Conservation (phyloP, 2,797 vertebrate species). For the Macroramphosus scolopax region DNA sequence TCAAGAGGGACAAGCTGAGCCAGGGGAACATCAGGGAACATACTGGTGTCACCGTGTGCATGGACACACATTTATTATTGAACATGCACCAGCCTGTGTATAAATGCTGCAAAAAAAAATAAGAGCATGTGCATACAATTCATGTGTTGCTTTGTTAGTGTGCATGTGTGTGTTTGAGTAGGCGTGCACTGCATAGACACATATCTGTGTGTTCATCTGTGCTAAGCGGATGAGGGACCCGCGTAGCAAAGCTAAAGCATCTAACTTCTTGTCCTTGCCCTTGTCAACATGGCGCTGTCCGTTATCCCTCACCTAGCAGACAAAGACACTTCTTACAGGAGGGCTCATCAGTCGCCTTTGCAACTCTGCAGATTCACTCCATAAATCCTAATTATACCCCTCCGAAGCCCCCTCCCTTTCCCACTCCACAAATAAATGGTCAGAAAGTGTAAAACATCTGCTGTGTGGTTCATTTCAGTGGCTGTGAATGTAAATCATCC, state of each 20-base stretch:
- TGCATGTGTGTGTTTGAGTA: constrained; percentile 6
- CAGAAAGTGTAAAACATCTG: constrained; percentile 99
- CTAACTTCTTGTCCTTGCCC: constrained; percentile 85
- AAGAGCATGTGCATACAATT: neutral
- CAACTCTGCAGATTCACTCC: constrained; percentile 98
- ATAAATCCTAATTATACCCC: constrained; percentile 98
- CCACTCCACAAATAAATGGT: constrained; percentile 91
- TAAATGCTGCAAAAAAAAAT: neutral
- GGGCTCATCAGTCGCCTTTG: constrained; percentile 94
- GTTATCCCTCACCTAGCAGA: constrained; percentile 91
- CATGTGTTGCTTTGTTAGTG: neutral
- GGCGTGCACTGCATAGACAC: constrained; percentile 9
- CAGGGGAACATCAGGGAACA: constrained; percentile 23
- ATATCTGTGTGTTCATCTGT: constrained; percentile 56
- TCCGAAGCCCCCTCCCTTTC: constrained; percentile 52
- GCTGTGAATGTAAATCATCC: constrained; percentile 89
- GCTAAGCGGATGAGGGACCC: constrained; percentile 63
- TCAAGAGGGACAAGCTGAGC: constrained; percentile 30
- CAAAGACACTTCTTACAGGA: constrained; percentile 85
- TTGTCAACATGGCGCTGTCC: constrained; percentile 89
- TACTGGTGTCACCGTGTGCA: neutral
- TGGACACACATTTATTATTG: neutral
- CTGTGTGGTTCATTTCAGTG: constrained; percentile 93
- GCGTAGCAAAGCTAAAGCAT: constrained; percentile 72
- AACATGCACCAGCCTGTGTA: neutral